Evolutionary conservation across 2,797 vertebrate genomes (phyloP), one percentile per base, ranked within the genome.

Genomic region (Danio tinwini): DNA sequence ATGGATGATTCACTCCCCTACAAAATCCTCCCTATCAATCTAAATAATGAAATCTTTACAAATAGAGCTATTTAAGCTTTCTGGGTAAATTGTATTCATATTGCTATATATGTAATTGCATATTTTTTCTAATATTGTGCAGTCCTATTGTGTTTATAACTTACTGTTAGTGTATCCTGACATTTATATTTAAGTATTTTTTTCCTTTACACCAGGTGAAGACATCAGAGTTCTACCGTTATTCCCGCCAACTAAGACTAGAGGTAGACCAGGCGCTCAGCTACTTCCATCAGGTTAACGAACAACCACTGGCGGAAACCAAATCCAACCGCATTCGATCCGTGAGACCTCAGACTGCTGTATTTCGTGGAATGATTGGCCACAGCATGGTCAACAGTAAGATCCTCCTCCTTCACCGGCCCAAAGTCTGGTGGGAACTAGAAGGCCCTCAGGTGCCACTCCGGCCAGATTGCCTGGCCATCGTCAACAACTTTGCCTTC

Each of bases 361-460:
- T 99, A 75, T 99, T 99, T 92, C 93, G 98, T 86, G 98, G 97
- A 62, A 99, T 99, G 98, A 99, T 99, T 85, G 98, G 98, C 80
- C 97, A 99, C 93, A 99, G 98, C 89, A 99, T 99, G 98, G 98
- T 99, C 86, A 99, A 99, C 92, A 99, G 96, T 91, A 99, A 99
- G 93, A 98, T 99, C 88, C 95, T 99, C 82, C 95, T 99, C 55
- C 91, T 99, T 87, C 97, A 99, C 93, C 96, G 97, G 75, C 97
- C 97, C 6, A 97, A 97, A 90, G 95, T 98, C 87, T 99, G 98
- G 98, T 99, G 98, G 98, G 98, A 99, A 84, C 90, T 99, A 81
- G 97, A 99, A 87, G 98, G 98, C 5, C 97, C 98, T 65, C 97
- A 98, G 92, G 98, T 99, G 85, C 98, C 98, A 37, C 91, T 99